A percentile compares a stretch with the other conserved stretches of the same genome.
Conservation (phyloP, 2,113 vertebrate genomes). For the Bos indicus region DNA sequence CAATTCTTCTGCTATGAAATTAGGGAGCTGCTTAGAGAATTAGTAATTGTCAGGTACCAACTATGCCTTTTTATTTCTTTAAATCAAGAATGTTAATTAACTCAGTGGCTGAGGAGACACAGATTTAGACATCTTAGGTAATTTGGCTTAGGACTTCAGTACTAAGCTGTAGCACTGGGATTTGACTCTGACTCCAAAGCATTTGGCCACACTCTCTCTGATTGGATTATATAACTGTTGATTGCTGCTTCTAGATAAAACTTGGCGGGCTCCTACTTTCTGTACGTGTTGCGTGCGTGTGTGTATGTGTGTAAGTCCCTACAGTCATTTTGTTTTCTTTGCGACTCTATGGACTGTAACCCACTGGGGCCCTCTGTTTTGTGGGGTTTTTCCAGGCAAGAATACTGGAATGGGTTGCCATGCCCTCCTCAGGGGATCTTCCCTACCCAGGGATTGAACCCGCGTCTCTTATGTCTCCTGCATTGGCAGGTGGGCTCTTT, state of each 20-base stretch:
- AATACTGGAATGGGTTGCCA: background rate
- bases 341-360: background rate
- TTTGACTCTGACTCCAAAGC: background rate
- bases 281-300: rapidly evolving
- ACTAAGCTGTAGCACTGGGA: background rate
- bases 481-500: background rate
- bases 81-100: constrained; percentile 14
- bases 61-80: background rate
- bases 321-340: background rate
- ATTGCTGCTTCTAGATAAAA: background rate
- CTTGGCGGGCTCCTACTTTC: background rate
- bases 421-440: background rate
- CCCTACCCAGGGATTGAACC: background rate
- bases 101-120: background rate
- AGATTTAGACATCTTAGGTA: background rate
- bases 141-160: background rate
- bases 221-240: background rate
- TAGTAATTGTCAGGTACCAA: background rate
- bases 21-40: background rate
- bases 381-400: background rate
- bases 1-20: background rate
- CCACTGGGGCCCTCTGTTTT: background rate
- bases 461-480: background rate
- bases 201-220: background rate
- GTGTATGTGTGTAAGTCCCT: background rate